Percentiles rank a stretch among this genome's conserved stretches.
phyloP scores from a whole-genome alignment of 1,140 invertebrate genomes.

The Chironomus tepperi region DNA sequence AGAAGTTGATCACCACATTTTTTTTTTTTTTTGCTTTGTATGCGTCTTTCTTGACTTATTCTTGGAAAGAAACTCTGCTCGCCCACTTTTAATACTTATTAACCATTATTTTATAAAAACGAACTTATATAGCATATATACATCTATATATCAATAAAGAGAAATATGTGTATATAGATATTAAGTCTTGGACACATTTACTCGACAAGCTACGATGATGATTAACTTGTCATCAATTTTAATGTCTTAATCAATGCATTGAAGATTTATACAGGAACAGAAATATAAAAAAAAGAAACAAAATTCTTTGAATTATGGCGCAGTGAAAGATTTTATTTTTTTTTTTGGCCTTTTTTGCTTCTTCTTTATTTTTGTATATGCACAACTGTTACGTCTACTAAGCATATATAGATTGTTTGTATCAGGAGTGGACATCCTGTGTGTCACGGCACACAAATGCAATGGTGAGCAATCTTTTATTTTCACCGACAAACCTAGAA shows the following conservation, averaged over 20 bases:
- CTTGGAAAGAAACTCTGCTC: slow-evolving; percentile 2
- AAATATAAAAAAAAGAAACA: no score
- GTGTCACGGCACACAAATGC: no score
- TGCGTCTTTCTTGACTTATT: background rate
- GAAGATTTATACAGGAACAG: no score
- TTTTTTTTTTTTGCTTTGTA: background rate
- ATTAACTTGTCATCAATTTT: slow-evolving; percentile 23
- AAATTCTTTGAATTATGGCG: no score
- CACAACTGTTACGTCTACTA: no score
- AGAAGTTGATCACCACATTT: background rate
- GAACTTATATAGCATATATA: background rate
- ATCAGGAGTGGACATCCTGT: no score
- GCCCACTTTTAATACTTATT: slow-evolving; percentile 13
- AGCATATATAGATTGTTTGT: no score
- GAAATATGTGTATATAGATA: background rate
- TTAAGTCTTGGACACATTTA: background rate
- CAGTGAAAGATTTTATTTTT: no score
- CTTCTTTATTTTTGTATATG: background rate
- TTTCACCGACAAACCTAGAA: no score
- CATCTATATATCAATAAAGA: background rate
- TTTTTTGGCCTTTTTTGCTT: background rate
- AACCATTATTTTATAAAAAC: slow-evolving; percentile 15
- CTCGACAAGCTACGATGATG: slow-evolving; percentile 17
- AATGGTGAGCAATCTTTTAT: no score
- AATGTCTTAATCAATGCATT: slow-evolving; percentile 20